Conservation (phyloP, 2,113 vertebrate species). For the Tympanuchus pallidicinctus region DNA sequence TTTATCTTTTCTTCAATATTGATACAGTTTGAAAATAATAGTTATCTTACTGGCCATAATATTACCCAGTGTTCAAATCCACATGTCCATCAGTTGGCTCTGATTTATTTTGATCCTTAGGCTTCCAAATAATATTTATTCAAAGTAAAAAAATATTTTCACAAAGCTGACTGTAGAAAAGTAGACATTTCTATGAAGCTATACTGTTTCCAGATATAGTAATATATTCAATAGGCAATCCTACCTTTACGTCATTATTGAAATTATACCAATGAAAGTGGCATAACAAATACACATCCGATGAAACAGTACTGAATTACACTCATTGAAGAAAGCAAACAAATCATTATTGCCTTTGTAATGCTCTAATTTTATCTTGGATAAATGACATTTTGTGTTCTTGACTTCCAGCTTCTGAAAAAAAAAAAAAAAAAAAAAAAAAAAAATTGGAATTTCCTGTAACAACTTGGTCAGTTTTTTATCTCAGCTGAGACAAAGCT, state of each 20-base stretch:
- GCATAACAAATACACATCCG: background rate
- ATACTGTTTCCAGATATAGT: background rate
- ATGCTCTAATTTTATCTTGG: background rate
- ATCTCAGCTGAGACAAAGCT: background rate
- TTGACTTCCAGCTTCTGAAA: background rate
- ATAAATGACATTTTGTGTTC: background rate
- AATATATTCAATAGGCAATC: background rate
- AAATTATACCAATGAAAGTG: background rate
- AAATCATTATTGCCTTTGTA: background rate
- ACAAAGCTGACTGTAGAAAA: background rate
- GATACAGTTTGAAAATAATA: background rate
- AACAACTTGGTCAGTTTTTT: background rate
- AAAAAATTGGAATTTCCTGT: slow-evolving; percentile 24
- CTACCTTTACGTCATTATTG: background rate
- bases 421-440: slow-evolving; percentile 57
- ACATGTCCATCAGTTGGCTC: background rate
- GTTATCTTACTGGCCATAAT: background rate
- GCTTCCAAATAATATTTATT: background rate
- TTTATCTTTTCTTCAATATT: background rate
- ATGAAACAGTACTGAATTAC: background rate
- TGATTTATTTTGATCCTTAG: background rate
- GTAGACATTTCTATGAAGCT: background rate
- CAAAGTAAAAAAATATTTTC: background rate
- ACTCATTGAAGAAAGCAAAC: background rate
- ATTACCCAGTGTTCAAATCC: background rate